Conservation (phyloP, 2,888 invertebrate genomes). For the Idaea straminata region DNA sequence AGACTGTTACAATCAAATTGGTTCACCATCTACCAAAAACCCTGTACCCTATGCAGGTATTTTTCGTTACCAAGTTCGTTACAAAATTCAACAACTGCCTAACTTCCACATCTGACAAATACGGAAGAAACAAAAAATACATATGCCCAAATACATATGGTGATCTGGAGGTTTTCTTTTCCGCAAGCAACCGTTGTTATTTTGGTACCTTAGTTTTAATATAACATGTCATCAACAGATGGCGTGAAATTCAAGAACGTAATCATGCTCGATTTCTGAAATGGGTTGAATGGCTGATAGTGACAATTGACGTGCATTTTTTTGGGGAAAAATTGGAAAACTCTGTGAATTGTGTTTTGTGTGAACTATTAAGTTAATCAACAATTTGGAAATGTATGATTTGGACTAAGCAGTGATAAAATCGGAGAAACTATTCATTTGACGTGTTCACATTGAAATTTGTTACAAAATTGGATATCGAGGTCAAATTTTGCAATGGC, state of each 20-base stretch:
- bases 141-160: too few relatives aligned
- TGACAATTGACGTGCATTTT: constrained; percentile 47
- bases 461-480: constrained; percentile 35
- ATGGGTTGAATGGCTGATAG: constrained; percentile 67
- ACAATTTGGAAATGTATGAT: constrained; percentile 13
- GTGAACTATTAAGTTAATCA: constrained; percentile 29
- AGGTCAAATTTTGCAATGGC: constrained; percentile 53
- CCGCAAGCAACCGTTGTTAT: too few relatives aligned
- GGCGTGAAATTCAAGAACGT: constrained; percentile 38
- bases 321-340: constrained; percentile 41
- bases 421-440: constrained; percentile 20
- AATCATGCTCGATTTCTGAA: constrained; percentile 41
- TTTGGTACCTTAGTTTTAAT: too few relatives aligned
- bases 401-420: constrained; percentile 15
- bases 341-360: constrained; percentile 21
- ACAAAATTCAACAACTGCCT: too few relatives aligned
- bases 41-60: too few relatives aligned
- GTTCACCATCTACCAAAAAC: too few relatives aligned
- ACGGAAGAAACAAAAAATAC: too few relatives aligned
- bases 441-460: constrained; percentile 34
- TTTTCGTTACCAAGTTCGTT: too few relatives aligned
- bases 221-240: constrained; percentile 38
- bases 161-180: too few relatives aligned
- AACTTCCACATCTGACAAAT: too few relatives aligned
- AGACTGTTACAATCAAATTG: too few relatives aligned